Conservation (phyloP, 2,888 invertebrate species). For the Synanthedon formicaeformis region DNA sequence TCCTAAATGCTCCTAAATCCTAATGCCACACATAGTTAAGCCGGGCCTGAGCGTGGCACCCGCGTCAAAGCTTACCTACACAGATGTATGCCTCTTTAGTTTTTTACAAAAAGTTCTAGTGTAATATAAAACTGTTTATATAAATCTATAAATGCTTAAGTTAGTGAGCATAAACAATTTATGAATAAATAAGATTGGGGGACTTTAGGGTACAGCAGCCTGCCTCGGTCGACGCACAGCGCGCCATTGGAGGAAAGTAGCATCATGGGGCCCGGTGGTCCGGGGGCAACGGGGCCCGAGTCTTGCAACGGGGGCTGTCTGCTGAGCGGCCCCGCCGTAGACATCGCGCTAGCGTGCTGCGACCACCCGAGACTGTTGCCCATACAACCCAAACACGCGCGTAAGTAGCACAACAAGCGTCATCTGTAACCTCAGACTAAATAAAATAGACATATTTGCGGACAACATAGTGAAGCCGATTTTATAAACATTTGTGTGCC, state of each 20-base stretch:
- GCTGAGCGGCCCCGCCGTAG: slow-evolving; percentile 65
- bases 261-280: slow-evolving; percentile 50
- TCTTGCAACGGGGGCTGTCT: slow-evolving; percentile 66
- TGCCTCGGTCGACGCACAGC: slow-evolving; percentile 87
- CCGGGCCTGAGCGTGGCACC: no score
- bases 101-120: no score
- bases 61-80: no score
- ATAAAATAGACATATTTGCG: no score
- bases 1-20: no score
- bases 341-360: slow-evolving; percentile 69
- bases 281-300: slow-evolving; percentile 29
- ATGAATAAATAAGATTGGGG: background rate
- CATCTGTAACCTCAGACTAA: no score
- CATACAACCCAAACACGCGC: slow-evolving; percentile 65
- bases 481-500: no score
- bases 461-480: no score
- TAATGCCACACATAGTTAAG: no score
- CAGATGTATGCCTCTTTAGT: no score
- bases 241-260: slow-evolving; percentile 72
- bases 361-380: slow-evolving; percentile 77
- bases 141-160: slow-evolving; percentile 1
- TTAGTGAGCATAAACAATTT: no score
- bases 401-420: background rate
- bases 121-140: no score
- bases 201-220: slow-evolving; percentile 80